phyloP scores from a whole-genome alignment of 2,797 vertebrate genomes.

The Karalla daura region DNA sequence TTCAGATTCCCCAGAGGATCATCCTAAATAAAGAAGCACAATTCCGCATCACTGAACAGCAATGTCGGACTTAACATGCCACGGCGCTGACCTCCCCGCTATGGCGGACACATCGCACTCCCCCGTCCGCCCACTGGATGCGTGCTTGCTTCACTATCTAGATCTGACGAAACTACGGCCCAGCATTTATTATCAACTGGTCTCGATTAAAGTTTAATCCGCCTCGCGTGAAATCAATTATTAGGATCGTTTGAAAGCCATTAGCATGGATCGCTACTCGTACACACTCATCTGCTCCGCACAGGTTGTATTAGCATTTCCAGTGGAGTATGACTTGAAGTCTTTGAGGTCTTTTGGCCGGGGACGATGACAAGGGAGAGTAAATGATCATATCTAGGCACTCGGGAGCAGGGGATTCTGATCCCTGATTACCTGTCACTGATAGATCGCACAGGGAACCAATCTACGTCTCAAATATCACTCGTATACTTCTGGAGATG shows the following conservation, averaged over 20 bases:
- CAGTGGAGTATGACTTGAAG: not conserved
- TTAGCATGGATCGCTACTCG: no score
- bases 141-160: constrained; percentile 3
- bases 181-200: no score
- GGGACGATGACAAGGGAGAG: not conserved
- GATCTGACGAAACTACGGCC: not conserved
- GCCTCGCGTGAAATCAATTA: no score
- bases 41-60: constrained; percentile 57
- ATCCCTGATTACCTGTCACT: not conserved
- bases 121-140: constrained; percentile 24
- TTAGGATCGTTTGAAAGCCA: no score
- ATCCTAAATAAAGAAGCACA: constrained; percentile 87
- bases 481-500: not conserved
- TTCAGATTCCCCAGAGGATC: constrained; percentile 97
- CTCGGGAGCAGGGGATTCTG: not conserved
- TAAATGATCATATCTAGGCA: not conserved
- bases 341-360: not conserved
- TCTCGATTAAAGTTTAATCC: no score
- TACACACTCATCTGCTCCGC: no score
- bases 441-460: not conserved
- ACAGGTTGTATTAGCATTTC: no score
- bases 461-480: not conserved
- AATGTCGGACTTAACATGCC: constrained; percentile 66
- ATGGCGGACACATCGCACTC: constrained; percentile 43
- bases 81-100: constrained; percentile 57